Evolutionary conservation across 2,888 invertebrate species (phyloP).

Genomic region (Drosophila koepferae): DNA sequence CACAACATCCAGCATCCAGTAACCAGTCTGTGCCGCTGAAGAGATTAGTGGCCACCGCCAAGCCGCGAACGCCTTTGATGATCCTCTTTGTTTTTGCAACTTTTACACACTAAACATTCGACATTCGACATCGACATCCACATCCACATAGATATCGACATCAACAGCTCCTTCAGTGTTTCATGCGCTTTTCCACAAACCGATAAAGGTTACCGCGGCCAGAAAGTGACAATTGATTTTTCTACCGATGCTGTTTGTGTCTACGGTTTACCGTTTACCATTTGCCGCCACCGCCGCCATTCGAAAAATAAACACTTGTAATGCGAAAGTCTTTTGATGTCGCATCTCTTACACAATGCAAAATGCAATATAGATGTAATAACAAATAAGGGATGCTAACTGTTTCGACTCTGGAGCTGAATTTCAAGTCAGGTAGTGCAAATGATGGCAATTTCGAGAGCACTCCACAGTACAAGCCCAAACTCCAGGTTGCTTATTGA

Average conservation of each 20-base stretch:
- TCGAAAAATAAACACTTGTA: slow-evolving; percentile 74
- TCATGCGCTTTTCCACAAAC: slow-evolving; percentile 25
- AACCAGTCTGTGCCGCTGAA: slow-evolving; percentile 12
- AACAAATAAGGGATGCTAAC: slow-evolving; percentile 1
- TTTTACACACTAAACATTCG: slow-evolving; percentile 26
- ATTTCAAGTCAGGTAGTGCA: neutral
- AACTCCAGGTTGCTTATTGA: too few relatives aligned
- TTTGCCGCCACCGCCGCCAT: slow-evolving; percentile 33
- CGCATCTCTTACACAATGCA: slow-evolving; percentile 66
- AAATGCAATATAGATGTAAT: slow-evolving; percentile 36
- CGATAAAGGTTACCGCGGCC: slow-evolving; percentile 70
- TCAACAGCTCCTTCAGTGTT: slow-evolving; percentile 62
- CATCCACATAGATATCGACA: slow-evolving; percentile 1
- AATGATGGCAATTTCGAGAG: neutral
- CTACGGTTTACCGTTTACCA: neutral
- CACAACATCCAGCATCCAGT: neutral
- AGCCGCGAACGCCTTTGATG: slow-evolving; percentile 58
- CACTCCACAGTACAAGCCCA: too few relatives aligned
- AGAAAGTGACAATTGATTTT: slow-evolving; percentile 77
- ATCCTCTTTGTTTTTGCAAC: slow-evolving; percentile 30
- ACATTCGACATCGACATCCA: slow-evolving; percentile 27
- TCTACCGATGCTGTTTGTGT: slow-evolving; percentile 21
- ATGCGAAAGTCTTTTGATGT: slow-evolving; percentile 72
- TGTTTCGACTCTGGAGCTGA: neutral
- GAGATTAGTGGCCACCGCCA: slow-evolving; percentile 52